Percentiles rank a stretch among this genome's conserved stretches.
phyloP scores from a whole-genome alignment of 2,113 vertebrate genomes.

The Bubo blakistoni region DNA sequence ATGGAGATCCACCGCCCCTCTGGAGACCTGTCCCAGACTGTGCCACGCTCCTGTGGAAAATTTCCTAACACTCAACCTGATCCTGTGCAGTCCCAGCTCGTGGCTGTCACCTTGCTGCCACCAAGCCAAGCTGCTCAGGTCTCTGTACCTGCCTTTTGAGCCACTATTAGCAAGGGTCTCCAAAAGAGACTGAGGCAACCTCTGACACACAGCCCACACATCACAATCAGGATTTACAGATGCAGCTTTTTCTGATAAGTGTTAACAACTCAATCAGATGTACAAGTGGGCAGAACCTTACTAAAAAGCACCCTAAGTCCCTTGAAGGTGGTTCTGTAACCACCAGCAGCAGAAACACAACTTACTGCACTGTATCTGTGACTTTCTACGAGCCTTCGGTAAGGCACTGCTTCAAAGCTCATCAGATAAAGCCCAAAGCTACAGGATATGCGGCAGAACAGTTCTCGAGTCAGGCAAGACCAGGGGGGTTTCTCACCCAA shows the following conservation, averaged over 20 bases:
- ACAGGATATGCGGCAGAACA: neutral
- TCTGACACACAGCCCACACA: neutral
- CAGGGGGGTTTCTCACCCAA: neutral
- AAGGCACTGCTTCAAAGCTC: neutral
- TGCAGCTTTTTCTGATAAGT: neutral
- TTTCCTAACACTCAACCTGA: neutral
- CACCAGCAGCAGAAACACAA: neutral
- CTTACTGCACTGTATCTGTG: accelerated
- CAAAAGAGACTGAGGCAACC: neutral
- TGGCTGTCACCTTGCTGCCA: neutral
- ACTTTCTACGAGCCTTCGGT: neutral
- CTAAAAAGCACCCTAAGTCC: neutral
- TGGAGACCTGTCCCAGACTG: neutral
- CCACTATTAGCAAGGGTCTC: neutral
- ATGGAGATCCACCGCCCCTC: neutral
- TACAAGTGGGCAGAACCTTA: neutral
- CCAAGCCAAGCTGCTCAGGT: neutral
- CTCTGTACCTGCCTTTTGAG: neutral
- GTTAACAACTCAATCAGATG: neutral
- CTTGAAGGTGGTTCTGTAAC: neutral
- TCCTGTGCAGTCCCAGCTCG: neutral
- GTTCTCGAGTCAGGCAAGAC: neutral
- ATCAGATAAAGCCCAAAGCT: neutral
- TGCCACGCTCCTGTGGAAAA: neutral
- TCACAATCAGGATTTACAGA: neutral